Base-by-base conservation (phyloP, 2,113 vertebrate species). In the Leuciscus idus region DNA sequence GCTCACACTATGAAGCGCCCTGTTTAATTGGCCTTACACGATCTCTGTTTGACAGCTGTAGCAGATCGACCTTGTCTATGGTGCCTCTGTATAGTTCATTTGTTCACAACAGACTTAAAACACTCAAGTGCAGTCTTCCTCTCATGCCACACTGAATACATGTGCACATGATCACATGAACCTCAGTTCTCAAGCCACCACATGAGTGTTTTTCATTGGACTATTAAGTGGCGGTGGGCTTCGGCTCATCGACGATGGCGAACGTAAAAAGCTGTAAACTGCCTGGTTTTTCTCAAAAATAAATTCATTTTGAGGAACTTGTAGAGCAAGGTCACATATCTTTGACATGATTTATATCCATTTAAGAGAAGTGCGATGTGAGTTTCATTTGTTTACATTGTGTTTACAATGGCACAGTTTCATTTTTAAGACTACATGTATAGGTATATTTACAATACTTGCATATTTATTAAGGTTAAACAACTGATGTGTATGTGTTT, bases 401-500 rank as follows among this genome's bases (percentile, higher is more conserved):
- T 96, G 97, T 99, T 99, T 99, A 98, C 97, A 97, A 96, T 96
- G 96, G 96, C 97, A 97, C 97, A 97, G 93, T 95, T 97, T 96
- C 92, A 96, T 97, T 98, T 97, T 92, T 96, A 95, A 96, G 96
- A 94, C 81, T 87, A 90, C 85, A 85, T 90, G 89, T 89, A 92
- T 93, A 91, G 92, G 92, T 92, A 90, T 94, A 93, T 96, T 94
- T 94, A 96, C 93, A 94, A 94, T 91, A 95, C 95, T 95, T 95
- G 95, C 96, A 96, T 99, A 99, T 99, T 99, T 99, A 99, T 99
- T 99, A 97, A 96, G 96, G 94, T 97, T 97, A 96, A 97, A 96
- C 94, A 96, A 96, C 96, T 94, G 88, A 90, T 79, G 94, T 97
- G 96, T 97, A 96, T 97, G 96, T 98, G 97, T 97, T 98, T 97